Base-by-base conservation (phyloP, 2,888 invertebrate genomes). In the Megaustenia siamemsis region DNA sequence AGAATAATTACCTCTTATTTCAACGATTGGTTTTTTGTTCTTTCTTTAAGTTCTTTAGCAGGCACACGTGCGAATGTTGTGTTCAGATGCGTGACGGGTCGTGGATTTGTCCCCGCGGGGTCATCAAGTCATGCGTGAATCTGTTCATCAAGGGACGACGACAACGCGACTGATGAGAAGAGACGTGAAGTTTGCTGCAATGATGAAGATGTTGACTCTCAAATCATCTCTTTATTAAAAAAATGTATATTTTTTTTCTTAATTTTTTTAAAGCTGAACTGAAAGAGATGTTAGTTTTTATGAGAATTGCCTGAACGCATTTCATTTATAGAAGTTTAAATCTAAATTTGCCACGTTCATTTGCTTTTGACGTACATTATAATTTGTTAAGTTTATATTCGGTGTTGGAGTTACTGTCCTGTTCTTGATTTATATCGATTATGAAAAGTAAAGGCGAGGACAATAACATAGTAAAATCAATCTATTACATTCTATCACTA, bases 21-120 rank as follows among this genome's bases (percentile, higher is more conserved):
- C 15, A 69, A 40, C 40, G 15, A 60, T 18, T 69, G 5, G 38
- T 69, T 38, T 35, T 18, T 69, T 6, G 38, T 69, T 38, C 12
- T 68, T 35, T 21, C 40, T 69, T 40, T 6, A 40, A 69, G 21
- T 40, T 40, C 24, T 69, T 69, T 4, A 18, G 28, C 40, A 40
- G 32, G 69, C 69, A 15, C 69, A 69, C 69, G 69, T 40, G 69
- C 40, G 40, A 69, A 40, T 69, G n/a, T 40, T 38, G 69, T 69
- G 38, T 38, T 69, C 38, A 69, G 15, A 69, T n/a, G 40, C 69
- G 69, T 69, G 40, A 38, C 69, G 40, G 24, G 40, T 69, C 28
- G 38, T 38, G 38, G 40, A 69, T 69, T 3, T 24, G 28, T 69
- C 38, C 40, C 40, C 24, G 18, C 15, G 68, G 38, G 18, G 69